Evolutionary conservation across 2,888 invertebrate species (phyloP), one percentile per base, ranked within the genome.

Genomic region (Tachina lurida): DNA sequence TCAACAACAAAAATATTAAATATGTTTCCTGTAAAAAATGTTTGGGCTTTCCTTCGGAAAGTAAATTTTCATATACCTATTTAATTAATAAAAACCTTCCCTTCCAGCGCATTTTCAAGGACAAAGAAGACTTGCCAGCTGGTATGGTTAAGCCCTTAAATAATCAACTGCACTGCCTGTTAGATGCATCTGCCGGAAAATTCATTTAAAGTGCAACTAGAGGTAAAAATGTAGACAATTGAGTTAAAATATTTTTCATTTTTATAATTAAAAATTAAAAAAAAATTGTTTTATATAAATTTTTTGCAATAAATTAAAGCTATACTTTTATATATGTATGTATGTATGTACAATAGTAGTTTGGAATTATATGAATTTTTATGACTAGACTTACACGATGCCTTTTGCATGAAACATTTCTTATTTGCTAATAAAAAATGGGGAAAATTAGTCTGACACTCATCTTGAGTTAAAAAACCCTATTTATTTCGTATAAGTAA

Each of bases 71-170:
- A 31, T 31, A 31, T 31, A 31, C 0, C 10, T 56, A 13, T 10
- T 10, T 56, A 19, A 8, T 43, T 3, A 15, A 52, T 54, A 60
- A 8, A 41, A 47, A 56, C 3, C 13, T 79, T 19, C 49, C 13
- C 88, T 95, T 95, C 2, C 93, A 98, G 97, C 95, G 95, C 88
- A 96, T 98, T 84, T 93, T 98, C 82, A 94, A 95, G 87, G 95
- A 96, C 84, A 95, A 95, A 78, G 97, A 97, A 89, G 94, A 94
- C 73, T 93, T 98, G 31, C 98, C 98, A 10, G 96, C 97, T 0
- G 95, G 94, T 1, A 93, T 95, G 90, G 97, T 98, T 15, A 94
- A 95, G 84, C 97, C 97, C 0, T 93, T 92, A 8, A 92, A 94
- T 84, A 97, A 97, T 17, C 93, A 94, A 71, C 92, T 97, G 0